Base-by-base conservation (phyloP, 2,797 vertebrate genomes). In the Micropoecilia bifurca region DNA sequence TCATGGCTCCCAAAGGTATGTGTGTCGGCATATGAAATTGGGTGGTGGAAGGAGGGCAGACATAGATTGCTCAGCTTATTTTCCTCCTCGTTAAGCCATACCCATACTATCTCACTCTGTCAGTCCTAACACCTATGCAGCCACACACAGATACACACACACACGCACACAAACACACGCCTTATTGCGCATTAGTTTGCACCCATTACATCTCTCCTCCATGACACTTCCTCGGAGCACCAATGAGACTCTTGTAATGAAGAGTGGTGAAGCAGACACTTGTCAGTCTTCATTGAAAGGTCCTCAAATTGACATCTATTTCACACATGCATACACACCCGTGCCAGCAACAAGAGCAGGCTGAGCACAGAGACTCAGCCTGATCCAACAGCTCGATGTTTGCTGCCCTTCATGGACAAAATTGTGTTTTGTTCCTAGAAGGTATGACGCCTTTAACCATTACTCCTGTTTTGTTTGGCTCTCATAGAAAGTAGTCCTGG, bases 11-110 rank as follows among this genome's bases (percentile, higher is more conserved):
- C 6, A 55, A 22, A 18, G 55, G 53, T 79, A 59, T 41, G 66
- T 25, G 13, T 79, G 79, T 50, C 69, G 59, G 86, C 81, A 88
- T 90, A 87, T 89, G 85, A 86, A 80, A 85, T 68, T 86, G 83
- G 79, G 73, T 83, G 57, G 81, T 66, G 68, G 83, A 88, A 68
- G 80, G 86, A 92, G 83, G 85, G 89, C 84, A 88, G 87, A 89
- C 57, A 33, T 33, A 30, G 87, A 92, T 90, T 90, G 85, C 91
- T 91, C 90, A 89, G 90, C 88, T 92, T 87, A 91, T 93, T 94
- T 93, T 93, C 88, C 85, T 93, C 88, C 83, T 93, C 80, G 86
- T 92, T 92, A 92, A 85, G 61, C 80, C 87, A 88, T 68, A n/a
- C 87, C 87, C 77, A 73, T 39, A 75, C 80, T 87, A 86, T 89